Base-by-base conservation (phyloP, 2,797 vertebrate genomes). In the Pangasius mekongensis region DNA sequence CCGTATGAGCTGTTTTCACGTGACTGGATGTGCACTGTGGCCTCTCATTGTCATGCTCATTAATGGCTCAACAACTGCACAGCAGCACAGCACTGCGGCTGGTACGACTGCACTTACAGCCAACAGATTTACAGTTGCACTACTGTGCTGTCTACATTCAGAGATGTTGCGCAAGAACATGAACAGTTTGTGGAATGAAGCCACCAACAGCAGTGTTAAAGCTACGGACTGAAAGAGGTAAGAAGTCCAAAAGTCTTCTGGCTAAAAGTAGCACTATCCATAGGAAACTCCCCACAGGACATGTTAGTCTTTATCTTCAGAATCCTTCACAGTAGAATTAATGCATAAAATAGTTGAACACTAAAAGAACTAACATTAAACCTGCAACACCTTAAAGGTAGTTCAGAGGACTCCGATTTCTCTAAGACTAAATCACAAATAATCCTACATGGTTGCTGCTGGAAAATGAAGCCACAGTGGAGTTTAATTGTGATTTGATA, bases 21-120 rank as follows among this genome's bases (percentile, higher is more conserved):
- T 86, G 87, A 60, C 67, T 77, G 58, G 39, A 36, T 58, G 60
- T 66, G 58, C 49, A 66, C 30, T 71, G 78, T 74, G 49, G 30
- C 60, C 58, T 43, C 49, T 54, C 52, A 49, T 27, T 91, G 64
- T 87, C 66, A 67, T 33, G 81, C 66, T 74, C 47, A 81, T 84
- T 89, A 36, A 83, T 87, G 20, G 22, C 66, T 78, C 62, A 88
- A 80, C 73, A 69, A 82, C 84, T 54, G 39, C 84, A 82, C 14
- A 58, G 81, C 60, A 83, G 81, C 39, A 64, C 66, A 84, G 67
- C 62, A 30, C 78, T 73, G 69, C 22, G 20, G 18, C 60, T 77
- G 22, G 36, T 76, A 43, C 27, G 9, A 43, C 84, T 73, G 6
- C 71, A 86, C 47, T 86, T 84, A 52, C n/a, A 67, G 58, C 22